Base-by-base conservation (phyloP, 2,888 invertebrate species). In the Ceratothoa steindachneri region DNA sequence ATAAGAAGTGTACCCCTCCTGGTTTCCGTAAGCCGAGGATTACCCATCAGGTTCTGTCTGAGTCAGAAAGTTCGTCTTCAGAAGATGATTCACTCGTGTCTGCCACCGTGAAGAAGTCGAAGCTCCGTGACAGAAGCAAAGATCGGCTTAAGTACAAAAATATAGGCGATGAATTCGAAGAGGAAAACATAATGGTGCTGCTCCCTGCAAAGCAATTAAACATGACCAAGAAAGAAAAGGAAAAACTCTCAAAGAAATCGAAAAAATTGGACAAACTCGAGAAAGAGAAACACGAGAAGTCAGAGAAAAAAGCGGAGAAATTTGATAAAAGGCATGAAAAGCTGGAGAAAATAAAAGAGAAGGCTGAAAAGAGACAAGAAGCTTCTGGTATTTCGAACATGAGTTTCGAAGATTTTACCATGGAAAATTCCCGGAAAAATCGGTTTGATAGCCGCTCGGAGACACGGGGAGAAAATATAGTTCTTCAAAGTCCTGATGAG, bases 141-240 rank as follows among this genome's bases (percentile, higher is more conserved):
- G 79, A 79, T 31, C 30, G 76, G 41, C 67, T 76, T n/a, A 79
- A 79, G 31, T 79, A 76, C 64, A 79, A 76, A 68, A 79, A 76
- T 29, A 79, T 79, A 31, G 74, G 76, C 65, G 79, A 79, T 41
- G 79, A 79, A 52, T 79, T 76, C 70, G 79, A 79, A 60, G 79
- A 77, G 28, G 79, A 79, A 70, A 79, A 77, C 41, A 72, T 60
- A 12, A 79, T 79, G 76, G 79, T 79, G 9, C n/a, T n/a, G n/a
- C 74, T 79, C 15, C 79, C 79, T 0, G 30, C 74, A 41, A 79
- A 76, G 52, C 79, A 79, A 64, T 77, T 76, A 55, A 69, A 67
- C 28, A 69, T 75, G 29, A 70, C 72, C 15, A 79, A 79, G 52
- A 79, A 79, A 24, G 79, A 79, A 24, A 79, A 79, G 31, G 78